Evolutionary conservation across 2,888 invertebrate species (phyloP).

Genomic region (Smittia aterrima): DNA sequence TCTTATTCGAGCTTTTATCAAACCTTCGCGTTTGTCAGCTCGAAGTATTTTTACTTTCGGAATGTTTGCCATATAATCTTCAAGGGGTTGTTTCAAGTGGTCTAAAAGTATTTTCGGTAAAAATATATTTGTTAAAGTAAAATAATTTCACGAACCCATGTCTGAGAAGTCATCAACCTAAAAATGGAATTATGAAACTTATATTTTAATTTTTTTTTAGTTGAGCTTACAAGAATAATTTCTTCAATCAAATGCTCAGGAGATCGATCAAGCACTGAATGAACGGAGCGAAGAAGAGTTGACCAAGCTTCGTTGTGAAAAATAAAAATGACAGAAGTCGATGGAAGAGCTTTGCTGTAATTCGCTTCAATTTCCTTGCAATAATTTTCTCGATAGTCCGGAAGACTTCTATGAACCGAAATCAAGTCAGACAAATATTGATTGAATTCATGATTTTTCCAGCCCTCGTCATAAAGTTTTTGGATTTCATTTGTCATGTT

Average conservation of each 20-base stretch:
- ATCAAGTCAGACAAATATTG: conserved; percentile 97
- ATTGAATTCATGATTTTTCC: conserved; percentile 98
- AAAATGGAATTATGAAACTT: too few species aligned
- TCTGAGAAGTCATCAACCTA: conserved; percentile 97
- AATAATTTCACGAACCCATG: conserved; percentile 68
- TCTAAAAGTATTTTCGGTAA: conserved; percentile 60
- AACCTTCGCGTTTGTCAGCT: conserved; percentile 43
- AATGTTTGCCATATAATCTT: conserved; percentile 86
- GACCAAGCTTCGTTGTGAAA: conserved; percentile 99
- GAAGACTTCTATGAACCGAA: conserved; percentile 86
- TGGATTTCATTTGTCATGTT: neutral
- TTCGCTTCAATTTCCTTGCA: conserved; percentile 64
- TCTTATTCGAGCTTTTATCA: conserved; percentile 45
- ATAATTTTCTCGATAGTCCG: conserved; percentile 70
- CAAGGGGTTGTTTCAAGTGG: conserved; percentile 86
- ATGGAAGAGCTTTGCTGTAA: conserved; percentile 69
- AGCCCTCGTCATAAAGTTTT: conserved; percentile 75
- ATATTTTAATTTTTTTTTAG: too few species aligned
- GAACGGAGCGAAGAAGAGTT: conserved; percentile 89
- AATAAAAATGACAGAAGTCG: conserved; percentile 89
- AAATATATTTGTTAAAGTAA: neutral
- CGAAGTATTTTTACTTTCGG: conserved; percentile 74
- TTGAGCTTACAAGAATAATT: conserved; percentile 89
- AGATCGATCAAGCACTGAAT: conserved; percentile 92
- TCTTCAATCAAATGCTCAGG: conserved; percentile 87